Evolutionary conservation across 2,888 invertebrate species (phyloP), one percentile per base, ranked within the genome.

Genomic region (Nematopogon swammerdamellus): DNA sequence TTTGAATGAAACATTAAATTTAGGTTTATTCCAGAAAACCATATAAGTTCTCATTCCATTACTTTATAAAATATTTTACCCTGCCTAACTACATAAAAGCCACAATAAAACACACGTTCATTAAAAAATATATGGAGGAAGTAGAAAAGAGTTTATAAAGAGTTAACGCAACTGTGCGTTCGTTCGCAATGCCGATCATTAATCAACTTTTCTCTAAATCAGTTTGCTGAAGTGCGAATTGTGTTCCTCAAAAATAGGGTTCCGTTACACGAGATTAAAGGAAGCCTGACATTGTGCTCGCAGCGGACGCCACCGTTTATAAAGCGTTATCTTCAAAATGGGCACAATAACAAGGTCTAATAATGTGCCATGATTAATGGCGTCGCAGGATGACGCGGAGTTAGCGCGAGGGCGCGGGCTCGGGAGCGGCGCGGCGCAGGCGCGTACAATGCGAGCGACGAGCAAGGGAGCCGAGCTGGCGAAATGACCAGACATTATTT

Each of bases 401-500:
- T 72, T 71, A 60, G 67, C 68, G 61, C 63, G 59, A 62, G 70
- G 68, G 68, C 60, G 54, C 49, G 53, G 53, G 51, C 18, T 30
- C n/a, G 18, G n/a, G 19, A 17, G 49, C 29, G 44, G 44, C 48
- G 20, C 43, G 18, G 14, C 43, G 43, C 4, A 4, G 43, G 18
- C 30, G 30, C 14, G 8, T n/a, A n/a, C n/a, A n/a, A n/a, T n/a
- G n/a, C n/a, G n/a, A n/a, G n/a, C n/a, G n/a, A n/a, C n/a, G n/a
- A n/a, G n/a, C n/a, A 49, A 14, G 36, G 36, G n/a, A n/a, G n/a
- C n/a, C n/a, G n/a, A n/a, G 36, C 8, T 14, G 67, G 72, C 68
- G 76, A 75, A 79, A 76, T 79, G 79, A 79, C 79, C 79, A 79
- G 76, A 79, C 76, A 79, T 79, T 77, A 79, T 79, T 77, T 79